Base-by-base conservation (phyloP, 2,113 vertebrate genomes). In the Campylomormyrus numenius region DNA sequence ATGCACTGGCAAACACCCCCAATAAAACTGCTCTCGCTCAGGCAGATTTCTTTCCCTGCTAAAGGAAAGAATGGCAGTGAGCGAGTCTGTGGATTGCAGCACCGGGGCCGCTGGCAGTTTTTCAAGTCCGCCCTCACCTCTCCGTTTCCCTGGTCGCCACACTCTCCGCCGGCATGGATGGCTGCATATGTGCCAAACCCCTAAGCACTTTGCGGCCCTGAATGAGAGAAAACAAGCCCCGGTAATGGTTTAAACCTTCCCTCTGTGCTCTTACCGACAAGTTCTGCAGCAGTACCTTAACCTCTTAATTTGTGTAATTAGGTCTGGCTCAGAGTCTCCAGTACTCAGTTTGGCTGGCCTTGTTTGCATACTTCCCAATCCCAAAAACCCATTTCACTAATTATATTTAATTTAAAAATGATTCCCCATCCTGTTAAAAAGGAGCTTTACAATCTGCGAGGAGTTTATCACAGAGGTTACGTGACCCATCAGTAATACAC, bases 341-440 rank as follows among this genome's bases (percentile, higher is more conserved):
- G 83, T 39, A 46, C 83, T 85, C 83, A 46, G 83, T 85, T 48
- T 85, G 83, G 83, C 83, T 85, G 83, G 83, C 83, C 77, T 45
- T 45, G 42, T 83, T 83, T 83, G 31, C 31, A 83, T 45, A 42
- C 35, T 83, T 45, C 77, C 62, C 74, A 80, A 80, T 80, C 74
- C 74, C 74, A 80, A 80, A 80, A 80, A 35, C 35, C 35, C 74
- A 80, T 35, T 80, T 80, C 74, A 42, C 74, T 80, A 80, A 80
- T 80, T 35, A 80, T 80, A 80, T 80, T 80, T 39, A 35, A 80
- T 80, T 80, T 80, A 17, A 80, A 80, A 80, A 80, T 80, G 15
- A 80, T 39, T 80, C 74, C 74, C 31, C 74, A 6, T 80, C 35
- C 74, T 80, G 74, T 80, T 80, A 80, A 80, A 80, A 80, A 42